These are phyloP conservation scores for Horisme vitalbata DNA, from an alignment of 2,888 invertebrate genomes.

Conservation along the genomic window DNA sequence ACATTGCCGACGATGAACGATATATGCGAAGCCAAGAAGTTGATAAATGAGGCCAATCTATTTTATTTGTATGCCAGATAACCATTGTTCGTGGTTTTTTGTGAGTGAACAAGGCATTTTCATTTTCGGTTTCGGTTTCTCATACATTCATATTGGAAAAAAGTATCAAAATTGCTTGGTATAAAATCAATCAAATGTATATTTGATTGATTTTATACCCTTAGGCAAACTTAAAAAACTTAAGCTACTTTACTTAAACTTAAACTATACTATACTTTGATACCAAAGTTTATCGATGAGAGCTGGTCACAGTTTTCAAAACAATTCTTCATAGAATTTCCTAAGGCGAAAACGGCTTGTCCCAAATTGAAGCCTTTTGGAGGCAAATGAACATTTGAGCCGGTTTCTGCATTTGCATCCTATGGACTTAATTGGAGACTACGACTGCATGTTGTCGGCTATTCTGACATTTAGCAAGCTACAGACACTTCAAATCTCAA, in stretches of 20 bases:
- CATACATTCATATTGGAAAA: too few species aligned
- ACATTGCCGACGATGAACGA: constrained; percentile 48
- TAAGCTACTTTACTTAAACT: too few species aligned
- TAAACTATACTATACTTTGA: too few species aligned
- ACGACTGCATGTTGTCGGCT: not conserved
- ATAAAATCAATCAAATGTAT: too few species aligned
- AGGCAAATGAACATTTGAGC: not conserved
- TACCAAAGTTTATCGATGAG: too few species aligned
- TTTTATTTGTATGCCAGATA: constrained; percentile 30
- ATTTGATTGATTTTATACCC: too few species aligned
- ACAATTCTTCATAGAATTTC: not conserved
- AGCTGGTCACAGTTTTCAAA: not conserved
- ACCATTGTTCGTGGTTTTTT: too few species aligned
- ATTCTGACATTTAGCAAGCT: not conserved
- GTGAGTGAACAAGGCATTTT: too few species aligned
- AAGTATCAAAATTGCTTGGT: too few species aligned
- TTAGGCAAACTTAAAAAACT: too few species aligned
- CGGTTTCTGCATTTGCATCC: constrained; percentile 6
- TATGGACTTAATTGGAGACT: constrained; percentile 3
- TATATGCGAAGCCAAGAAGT: constrained; percentile 37
- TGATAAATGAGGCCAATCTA: constrained; percentile 48
- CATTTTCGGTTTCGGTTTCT: too few species aligned
- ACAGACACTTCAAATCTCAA: not conserved
- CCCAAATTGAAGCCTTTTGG: constrained; percentile 3
- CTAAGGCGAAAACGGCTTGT: constrained; percentile 1